A percentile compares a stretch with the other conserved stretches of the same genome.
Evolutionary conservation across 2,113 vertebrate genomes (phyloP).

Genomic region (Sarotherodon lohbergeri): DNA sequence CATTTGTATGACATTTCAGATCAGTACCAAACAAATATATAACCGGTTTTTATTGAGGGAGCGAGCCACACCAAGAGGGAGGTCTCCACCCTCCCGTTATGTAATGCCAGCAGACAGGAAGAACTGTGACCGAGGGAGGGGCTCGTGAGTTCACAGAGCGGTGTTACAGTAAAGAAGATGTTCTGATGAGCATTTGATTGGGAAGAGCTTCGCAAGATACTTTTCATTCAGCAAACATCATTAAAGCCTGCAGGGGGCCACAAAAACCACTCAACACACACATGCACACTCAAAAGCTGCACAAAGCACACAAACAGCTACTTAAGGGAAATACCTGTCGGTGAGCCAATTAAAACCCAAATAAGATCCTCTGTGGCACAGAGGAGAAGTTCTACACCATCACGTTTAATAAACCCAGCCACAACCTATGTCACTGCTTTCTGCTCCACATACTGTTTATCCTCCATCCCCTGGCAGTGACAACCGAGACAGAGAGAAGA

Average conservation of each 20-base stretch:
- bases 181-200: conserved; percentile 49
- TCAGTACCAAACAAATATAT: conserved; percentile 32
- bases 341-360: conserved; percentile 65
- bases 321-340: conserved; percentile 37
- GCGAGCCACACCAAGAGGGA: background rate
- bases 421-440: conserved; percentile 15
- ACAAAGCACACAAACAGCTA: background rate
- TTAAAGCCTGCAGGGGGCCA: conserved; percentile 21
- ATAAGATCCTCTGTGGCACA: conserved; percentile 35
- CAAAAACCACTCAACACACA: background rate
- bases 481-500: background rate
- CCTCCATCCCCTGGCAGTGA: background rate
- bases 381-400: conserved; percentile 11
- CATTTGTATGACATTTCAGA: conserved; percentile 74
- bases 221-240: conserved; percentile 51
- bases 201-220: background rate
- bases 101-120: background rate
- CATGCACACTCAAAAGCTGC: background rate
- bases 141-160: background rate
- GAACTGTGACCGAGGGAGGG: background rate
- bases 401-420: conserved; percentile 46
- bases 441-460: conserved; percentile 25
- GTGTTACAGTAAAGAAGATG: background rate
- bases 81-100: background rate
- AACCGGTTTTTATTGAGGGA: conserved; percentile 2